A percentile compares a stretch with the other conserved stretches of the same genome.
These are phyloP conservation scores for Crioceris asparagi DNA, from an alignment of 2,888 invertebrate genomes.

Conservation along the genomic window DNA sequence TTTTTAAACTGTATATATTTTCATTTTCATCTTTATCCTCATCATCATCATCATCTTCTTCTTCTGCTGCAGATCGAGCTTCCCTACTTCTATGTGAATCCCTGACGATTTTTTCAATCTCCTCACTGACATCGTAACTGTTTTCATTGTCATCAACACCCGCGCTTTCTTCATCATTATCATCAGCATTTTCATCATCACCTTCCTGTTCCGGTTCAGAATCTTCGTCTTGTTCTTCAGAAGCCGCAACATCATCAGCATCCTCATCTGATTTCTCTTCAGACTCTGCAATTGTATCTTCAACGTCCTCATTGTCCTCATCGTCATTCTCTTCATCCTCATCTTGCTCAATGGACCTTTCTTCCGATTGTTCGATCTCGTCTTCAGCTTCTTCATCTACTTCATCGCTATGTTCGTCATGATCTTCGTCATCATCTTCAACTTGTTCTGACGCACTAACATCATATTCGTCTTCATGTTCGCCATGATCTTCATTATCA, in stretches of 20 bases:
- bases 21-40: slow-evolving; percentile 21
- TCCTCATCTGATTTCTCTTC: slow-evolving; percentile 15
- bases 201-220: background rate
- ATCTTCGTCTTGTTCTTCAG: background rate
- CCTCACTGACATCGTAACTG: background rate
- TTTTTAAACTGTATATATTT: slow-evolving; percentile 7
- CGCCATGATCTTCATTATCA: slow-evolving; percentile 17
- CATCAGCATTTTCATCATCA: background rate
- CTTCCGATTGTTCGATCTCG: slow-evolving; percentile 20
- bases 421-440: slow-evolving; percentile 43
- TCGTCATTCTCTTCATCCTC: slow-evolving; percentile 13
- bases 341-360: slow-evolving; percentile 26
- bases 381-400: slow-evolving; percentile 24
- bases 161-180: background rate
- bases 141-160: slow-evolving; percentile 1
- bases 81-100: background rate
- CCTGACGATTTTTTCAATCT: background rate
- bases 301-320: slow-evolving; percentile 19
- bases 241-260: slow-evolving; percentile 6
- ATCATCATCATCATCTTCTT: slow-evolving; percentile 6
- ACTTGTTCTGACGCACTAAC: slow-evolving; percentile 43
- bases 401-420: slow-evolving; percentile 33
- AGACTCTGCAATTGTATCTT: slow-evolving; percentile 13
- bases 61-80: background rate
- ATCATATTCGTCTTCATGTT: slow-evolving; percentile 27